Conservation (phyloP, 1,140 invertebrate genomes). For the Heliothis subflexa region DNA sequence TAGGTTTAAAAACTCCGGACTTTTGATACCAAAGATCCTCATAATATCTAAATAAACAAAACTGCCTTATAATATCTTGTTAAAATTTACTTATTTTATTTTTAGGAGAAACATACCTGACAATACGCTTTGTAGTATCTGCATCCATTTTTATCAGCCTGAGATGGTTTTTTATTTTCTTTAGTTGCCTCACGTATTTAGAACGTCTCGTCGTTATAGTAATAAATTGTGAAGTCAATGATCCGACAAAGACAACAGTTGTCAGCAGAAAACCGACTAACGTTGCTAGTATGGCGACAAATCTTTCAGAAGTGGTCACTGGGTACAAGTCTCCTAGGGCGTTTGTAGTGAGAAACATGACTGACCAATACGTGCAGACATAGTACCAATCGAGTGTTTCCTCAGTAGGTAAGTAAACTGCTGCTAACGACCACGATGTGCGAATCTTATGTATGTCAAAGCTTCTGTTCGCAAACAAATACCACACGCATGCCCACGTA, state of each 20-base stretch:
- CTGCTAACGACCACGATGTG: slow-evolving; percentile 72
- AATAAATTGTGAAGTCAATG: slow-evolving; percentile 81
- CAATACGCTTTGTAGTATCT: slow-evolving; percentile 76
- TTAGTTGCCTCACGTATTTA: slow-evolving; percentile 74
- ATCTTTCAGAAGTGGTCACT: slow-evolving; percentile 73
- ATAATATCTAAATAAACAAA: slow-evolving; percentile 69
- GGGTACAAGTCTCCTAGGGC: slow-evolving; percentile 81
- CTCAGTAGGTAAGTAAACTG: slow-evolving; percentile 75
- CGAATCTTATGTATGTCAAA: slow-evolving; percentile 72
- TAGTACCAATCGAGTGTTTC: slow-evolving; percentile 79
- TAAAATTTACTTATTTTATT: slow-evolving; percentile 10
- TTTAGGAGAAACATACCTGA: slow-evolving; percentile 62
- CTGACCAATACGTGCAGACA: slow-evolving; percentile 76
- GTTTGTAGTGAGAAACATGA: slow-evolving; percentile 80
- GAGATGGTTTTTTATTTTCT: slow-evolving; percentile 79
- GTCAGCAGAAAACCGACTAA: slow-evolving; percentile 79
- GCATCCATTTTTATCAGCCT: slow-evolving; percentile 74
- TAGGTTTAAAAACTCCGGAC: slow-evolving; percentile 78
- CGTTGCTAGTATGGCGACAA: slow-evolving; percentile 70
- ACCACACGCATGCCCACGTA: slow-evolving; percentile 79
- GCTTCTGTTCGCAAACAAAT: slow-evolving; percentile 70
- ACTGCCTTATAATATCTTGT: neutral
- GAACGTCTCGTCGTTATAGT: slow-evolving; percentile 77
- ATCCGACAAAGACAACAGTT: slow-evolving; percentile 79
- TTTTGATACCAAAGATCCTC: slow-evolving; percentile 83